These are phyloP conservation scores for Chinchilla lanigera DNA, from an alignment of 2,113 vertebrate species.

Conservation along the genomic window DNA sequence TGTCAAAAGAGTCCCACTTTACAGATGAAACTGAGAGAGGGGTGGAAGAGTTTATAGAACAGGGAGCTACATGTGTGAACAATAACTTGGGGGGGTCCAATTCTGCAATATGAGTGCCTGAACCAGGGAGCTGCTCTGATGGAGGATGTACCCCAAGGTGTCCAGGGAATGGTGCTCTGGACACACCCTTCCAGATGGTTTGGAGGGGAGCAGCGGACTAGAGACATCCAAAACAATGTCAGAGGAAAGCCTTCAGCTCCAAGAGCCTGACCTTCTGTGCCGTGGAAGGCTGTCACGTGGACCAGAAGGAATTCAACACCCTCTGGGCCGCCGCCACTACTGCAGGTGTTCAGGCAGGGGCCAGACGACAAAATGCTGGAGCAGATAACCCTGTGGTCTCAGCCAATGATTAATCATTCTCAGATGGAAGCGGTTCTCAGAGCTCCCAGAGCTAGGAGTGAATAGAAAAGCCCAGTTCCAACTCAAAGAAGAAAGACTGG, in stretches of 20 bases:
- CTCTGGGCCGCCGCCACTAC: background rate
- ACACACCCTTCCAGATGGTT: background rate
- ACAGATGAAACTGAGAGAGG: background rate
- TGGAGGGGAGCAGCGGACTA: background rate
- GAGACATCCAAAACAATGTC: background rate
- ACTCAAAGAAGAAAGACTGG: constrained; percentile 4
- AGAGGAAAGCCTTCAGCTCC: fast-evolving
- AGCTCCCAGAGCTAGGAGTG: background rate
- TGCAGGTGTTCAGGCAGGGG: constrained; percentile 54
- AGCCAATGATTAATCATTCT: constrained; percentile 30
- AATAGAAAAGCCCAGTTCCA: background rate
- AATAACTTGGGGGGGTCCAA: background rate
- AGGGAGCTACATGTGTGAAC: background rate
- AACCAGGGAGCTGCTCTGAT: background rate
- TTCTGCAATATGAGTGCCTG: background rate
- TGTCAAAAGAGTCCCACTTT: background rate
- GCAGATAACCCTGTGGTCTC: constrained; percentile 58
- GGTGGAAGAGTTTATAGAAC: no score
- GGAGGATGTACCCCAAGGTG: background rate
- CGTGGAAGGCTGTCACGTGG: background rate
- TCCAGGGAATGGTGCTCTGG: background rate
- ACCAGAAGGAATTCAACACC: background rate
- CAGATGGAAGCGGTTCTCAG: constrained; percentile 46
- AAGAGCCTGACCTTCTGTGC: background rate
- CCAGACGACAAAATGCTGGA: constrained; percentile 46